Base-by-base conservation (phyloP, 2,888 invertebrate genomes). In the Drosophila lacicola region DNA sequence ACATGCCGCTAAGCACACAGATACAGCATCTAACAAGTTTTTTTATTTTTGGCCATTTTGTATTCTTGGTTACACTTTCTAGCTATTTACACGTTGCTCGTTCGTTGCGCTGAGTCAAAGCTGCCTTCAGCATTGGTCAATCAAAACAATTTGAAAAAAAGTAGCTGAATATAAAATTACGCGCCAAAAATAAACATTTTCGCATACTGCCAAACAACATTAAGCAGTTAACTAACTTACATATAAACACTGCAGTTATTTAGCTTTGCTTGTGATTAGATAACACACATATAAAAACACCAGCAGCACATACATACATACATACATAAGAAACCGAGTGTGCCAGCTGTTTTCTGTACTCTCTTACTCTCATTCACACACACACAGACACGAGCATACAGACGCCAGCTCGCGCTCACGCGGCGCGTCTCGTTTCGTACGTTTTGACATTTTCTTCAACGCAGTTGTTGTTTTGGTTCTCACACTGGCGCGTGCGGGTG, bases 401-500 rank as follows among this genome's bases (percentile, higher is more conserved):
- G 6, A 37, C 61, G 41, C 44, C 19, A 25, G 11, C 57, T 45
- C 58, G 53, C 63, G 58, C 67, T 69, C 57, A n/a, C 39, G 60
- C 56, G 34, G 34, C 44, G 14, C 11, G 29, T 25, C 8, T 41
- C 39, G 51, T 17, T 13, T 10, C 25, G 34, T 55, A 17, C 37
- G 25, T 46, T 72, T 55, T 58, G 46, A 63, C 56, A 29, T 49
- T 56, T 78, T 37, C 11, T 42, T 62, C 5, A 33, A 41, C 51
- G 14, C 50, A 54, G 50, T 69, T 42, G 78, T 83, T 80, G 82
- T 84, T 79, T 78, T 75, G 57, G 53, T 78, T 77, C 56, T 70
- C 88, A 90, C 88, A 78, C 83, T 91, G 91, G 91, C 88, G 88
- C 88, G 78, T 66, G 84, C 64, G 42, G 78, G 77, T 11, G 74